These are phyloP conservation scores for Frieseomelitta varia DNA, from an alignment of 1,140 invertebrate species.

Conservation along the genomic window DNA sequence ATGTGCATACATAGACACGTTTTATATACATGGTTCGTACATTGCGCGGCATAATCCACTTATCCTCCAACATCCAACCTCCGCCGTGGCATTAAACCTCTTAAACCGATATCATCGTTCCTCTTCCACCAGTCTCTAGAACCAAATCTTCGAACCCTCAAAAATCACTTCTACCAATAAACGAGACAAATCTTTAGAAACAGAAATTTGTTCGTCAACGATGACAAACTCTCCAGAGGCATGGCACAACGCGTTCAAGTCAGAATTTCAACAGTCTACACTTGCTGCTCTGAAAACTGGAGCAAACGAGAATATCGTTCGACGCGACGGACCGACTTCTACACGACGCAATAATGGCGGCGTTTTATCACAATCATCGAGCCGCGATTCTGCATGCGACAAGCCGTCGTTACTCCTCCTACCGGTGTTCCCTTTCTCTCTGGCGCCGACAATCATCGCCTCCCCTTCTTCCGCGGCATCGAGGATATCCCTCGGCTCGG, in stretches of 20 bases:
- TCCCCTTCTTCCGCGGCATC: constrained; percentile 31
- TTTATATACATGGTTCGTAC: not conserved
- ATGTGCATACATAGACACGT: not conserved
- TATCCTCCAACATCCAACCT: not conserved
- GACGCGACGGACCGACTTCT: not conserved
- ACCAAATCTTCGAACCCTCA: not conserved
- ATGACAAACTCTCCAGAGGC: no score
- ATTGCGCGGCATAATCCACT: not conserved
- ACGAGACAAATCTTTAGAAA: not conserved
- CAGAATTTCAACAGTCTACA: no score
- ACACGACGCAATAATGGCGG: constrained; percentile 42
- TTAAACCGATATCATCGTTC: not conserved
- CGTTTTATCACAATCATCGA: constrained; percentile 65
- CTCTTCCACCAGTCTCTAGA: not conserved
- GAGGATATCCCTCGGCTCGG: constrained; percentile 33
- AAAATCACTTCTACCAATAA: not conserved
- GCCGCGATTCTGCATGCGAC: constrained; percentile 61
- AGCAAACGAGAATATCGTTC: not conserved
- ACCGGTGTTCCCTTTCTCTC: not conserved
- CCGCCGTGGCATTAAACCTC: not conserved
- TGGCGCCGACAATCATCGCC: constrained; percentile 32
- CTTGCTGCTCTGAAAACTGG: no score
- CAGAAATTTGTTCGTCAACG: no score
- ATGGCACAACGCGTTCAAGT: no score
- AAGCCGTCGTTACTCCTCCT: constrained; percentile 57